Conservation (phyloP, 1,140 invertebrate genomes). For the Pemphigus obesinymphae region DNA sequence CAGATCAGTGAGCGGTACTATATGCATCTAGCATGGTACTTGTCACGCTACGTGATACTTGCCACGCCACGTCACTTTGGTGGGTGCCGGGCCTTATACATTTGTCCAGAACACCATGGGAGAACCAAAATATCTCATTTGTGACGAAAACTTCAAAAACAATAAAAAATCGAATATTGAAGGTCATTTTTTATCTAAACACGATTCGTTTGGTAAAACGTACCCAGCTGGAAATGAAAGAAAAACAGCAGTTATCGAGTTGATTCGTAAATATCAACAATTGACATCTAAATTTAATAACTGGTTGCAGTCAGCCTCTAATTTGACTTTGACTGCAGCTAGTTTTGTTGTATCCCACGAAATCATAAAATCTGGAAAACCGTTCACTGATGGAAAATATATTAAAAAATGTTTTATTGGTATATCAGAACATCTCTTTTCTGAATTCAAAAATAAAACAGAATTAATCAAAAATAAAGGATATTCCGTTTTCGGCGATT, state of each 20-base stretch:
- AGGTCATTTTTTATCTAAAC: slow-evolving; percentile 41
- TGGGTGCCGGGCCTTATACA: no score
- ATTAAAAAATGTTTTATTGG: slow-evolving; percentile 38
- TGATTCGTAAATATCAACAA: slow-evolving; percentile 45
- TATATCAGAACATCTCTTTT: no score
- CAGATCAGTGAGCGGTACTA: no score
- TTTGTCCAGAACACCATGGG: no score
- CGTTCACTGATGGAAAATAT: slow-evolving; percentile 38
- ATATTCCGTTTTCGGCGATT: slow-evolving; percentile 48
- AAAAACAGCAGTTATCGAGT: slow-evolving; percentile 49
- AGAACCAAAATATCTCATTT: no score
- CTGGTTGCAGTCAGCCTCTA: slow-evolving; percentile 48
- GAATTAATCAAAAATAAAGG: slow-evolving; percentile 42
- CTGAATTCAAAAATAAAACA: no score
- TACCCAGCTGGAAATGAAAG: slow-evolving; percentile 45
- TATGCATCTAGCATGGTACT: no score
- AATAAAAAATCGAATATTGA: slow-evolving; percentile 45
- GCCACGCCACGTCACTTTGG: no score
- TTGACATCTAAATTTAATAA: slow-evolving; percentile 47
- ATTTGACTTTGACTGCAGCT: slow-evolving; percentile 43
- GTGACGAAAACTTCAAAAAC: slow-evolving; percentile 44
- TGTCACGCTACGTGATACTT: no score
- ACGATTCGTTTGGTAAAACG: slow-evolving; percentile 44
- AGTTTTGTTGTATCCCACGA: no score
- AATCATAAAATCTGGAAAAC: slow-evolving; percentile 38